A percentile compares a stretch with the other conserved stretches of the same genome.
These are phyloP conservation scores for Caenorhabditis auriculariae DNA, from an alignment of 2,888 invertebrate genomes.

Conservation along the genomic window DNA sequence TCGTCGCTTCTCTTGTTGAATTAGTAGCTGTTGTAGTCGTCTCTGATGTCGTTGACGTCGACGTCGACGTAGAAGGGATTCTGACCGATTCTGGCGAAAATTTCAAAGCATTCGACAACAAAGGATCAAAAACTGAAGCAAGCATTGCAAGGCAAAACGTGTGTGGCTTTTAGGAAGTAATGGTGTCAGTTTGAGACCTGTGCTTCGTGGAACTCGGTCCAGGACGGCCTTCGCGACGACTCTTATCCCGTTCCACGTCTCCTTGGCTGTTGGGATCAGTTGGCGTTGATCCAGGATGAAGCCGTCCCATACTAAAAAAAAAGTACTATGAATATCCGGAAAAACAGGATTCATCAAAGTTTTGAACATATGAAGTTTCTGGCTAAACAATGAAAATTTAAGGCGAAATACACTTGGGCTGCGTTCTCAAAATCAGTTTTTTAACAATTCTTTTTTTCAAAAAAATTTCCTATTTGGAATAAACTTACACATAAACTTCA, in stretches of 20 bases:
- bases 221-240: constrained; percentile 58
- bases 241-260: constrained; percentile 62
- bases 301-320: constrained; percentile 58
- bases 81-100: not conserved
- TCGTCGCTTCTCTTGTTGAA: not conserved
- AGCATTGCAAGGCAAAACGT: not conserved
- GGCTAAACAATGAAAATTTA: not conserved
- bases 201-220: constrained; percentile 9
- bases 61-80: constrained; percentile 2
- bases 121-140: constrained; percentile 12
- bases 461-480: too few species aligned
- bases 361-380: not conserved
- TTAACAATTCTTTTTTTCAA: too few species aligned
- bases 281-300: constrained; percentile 60
- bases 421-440: too few species aligned
- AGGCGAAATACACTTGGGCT: not conserved
- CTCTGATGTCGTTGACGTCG: constrained; percentile 13
- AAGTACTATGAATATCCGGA: not conserved
- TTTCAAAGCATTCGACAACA: constrained; percentile 8
- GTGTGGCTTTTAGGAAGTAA: too few species aligned
- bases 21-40: constrained; percentile 4
- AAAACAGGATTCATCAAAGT: not conserved
- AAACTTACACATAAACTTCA: too few species aligned
- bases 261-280: constrained; percentile 60
- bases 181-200: constrained; percentile 3